These are phyloP conservation scores for Butastur rufipennis DNA, from an alignment of 2,113 vertebrate species.

Conservation along the genomic window DNA sequence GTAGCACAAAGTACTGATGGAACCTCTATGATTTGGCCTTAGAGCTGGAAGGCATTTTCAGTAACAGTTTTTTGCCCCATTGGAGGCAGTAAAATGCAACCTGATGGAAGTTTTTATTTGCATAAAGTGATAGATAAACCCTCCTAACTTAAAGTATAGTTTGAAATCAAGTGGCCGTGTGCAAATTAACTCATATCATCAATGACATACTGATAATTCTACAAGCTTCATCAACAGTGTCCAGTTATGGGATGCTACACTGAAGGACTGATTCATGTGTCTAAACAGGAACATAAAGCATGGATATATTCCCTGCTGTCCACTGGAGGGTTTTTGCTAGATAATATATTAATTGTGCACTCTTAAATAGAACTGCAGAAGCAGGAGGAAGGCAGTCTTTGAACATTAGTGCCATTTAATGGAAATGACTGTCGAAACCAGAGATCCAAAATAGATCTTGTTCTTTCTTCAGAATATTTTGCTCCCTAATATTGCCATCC, in stretches of 20 bases:
- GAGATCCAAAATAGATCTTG: not conserved
- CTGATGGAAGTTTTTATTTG: conserved; percentile 48
- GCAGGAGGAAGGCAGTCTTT: not conserved
- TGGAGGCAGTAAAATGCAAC: conserved; percentile 35
- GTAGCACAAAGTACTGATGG: conserved; percentile 21
- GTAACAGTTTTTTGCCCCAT: not conserved
- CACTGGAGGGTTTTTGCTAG: not conserved
- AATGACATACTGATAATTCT: not conserved
- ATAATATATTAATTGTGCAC: not conserved
- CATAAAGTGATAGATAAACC: conserved; percentile 47
- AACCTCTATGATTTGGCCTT: not conserved
- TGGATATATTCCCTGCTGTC: not conserved
- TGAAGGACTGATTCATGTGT: not conserved
- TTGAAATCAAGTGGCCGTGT: conserved; percentile 41
- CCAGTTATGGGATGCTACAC: not conserved
- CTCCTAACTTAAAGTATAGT: not conserved
- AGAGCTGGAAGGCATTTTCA: not conserved
- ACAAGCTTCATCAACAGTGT: not conserved
- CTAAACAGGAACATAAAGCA: not conserved
- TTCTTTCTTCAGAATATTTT: not conserved
- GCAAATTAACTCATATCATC: not conserved
- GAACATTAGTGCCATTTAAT: not conserved
- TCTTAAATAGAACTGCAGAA: not conserved
- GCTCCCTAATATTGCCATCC: not conserved
- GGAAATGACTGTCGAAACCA: not conserved